Evolutionary conservation across 2,113 vertebrate species (phyloP).

Genomic region (Trematocara unimaculatum): DNA sequence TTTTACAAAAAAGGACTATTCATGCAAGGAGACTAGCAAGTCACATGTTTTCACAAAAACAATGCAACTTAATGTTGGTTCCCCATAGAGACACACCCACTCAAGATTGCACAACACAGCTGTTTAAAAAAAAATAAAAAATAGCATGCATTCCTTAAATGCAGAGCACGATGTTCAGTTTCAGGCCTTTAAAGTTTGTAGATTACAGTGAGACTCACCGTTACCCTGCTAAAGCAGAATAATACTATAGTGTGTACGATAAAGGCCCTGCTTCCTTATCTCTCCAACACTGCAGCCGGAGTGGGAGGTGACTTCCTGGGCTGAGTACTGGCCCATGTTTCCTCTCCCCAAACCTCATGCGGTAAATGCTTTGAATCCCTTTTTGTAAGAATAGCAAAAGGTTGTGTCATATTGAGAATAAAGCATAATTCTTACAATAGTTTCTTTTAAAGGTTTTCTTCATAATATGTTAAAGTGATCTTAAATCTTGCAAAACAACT

Average conservation of each 20-base stretch:
- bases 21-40: background rate
- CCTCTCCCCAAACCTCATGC: conserved; percentile 1
- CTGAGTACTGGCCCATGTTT: conserved; percentile 41
- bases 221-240: background rate
- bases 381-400: background rate
- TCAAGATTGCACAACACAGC: background rate
- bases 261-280: conserved; percentile 44
- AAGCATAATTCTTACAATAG: background rate
- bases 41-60: background rate
- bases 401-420: background rate
- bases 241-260: background rate
- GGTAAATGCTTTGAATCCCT: conserved; percentile 2
- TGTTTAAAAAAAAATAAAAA: background rate
- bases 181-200: background rate
- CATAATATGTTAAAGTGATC: background rate
- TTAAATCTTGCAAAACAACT: background rate
- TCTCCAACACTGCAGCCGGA: background rate
- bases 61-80: background rate
- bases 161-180: background rate
- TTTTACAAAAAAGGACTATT: background rate
- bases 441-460: background rate
- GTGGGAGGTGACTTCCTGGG: conserved; percentile 62
- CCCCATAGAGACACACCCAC: background rate
- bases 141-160: background rate
- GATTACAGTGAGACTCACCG: background rate